Conservation (phyloP, 2,888 invertebrate species). For the Icerya purchasi region DNA sequence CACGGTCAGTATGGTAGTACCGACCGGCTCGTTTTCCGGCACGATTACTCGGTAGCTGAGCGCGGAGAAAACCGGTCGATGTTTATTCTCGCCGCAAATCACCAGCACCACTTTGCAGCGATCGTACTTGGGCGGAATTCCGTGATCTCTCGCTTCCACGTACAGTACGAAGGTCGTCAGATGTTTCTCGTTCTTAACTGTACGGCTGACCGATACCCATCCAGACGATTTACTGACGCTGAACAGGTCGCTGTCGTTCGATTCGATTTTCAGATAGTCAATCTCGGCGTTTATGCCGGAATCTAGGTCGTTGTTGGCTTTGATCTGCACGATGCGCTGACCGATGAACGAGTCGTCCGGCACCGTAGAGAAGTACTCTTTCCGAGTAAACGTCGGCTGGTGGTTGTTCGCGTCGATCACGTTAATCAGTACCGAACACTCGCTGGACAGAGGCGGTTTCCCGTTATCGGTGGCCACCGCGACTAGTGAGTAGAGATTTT, state of each 20-base stretch:
- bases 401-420: constrained; percentile 85
- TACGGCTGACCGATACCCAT: constrained; percentile 50
- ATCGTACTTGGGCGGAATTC: constrained; percentile 66
- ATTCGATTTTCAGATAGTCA: constrained; percentile 47
- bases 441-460: constrained; percentile 80
- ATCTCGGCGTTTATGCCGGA: constrained; percentile 77
- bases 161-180: constrained; percentile 35
- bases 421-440: constrained; percentile 63
- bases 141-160: constrained; percentile 62
- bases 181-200: constrained; percentile 27
- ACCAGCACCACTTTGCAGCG: constrained; percentile 49
- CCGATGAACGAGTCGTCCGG: constrained; percentile 52
- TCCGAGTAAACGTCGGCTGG: constrained; percentile 57
- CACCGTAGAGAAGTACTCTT: constrained; percentile 55
- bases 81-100: constrained; percentile 63
- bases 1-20: constrained; percentile 63
- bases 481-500: constrained; percentile 68
- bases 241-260: constrained; percentile 58
- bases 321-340: constrained; percentile 46
- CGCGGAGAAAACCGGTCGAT: constrained; percentile 61
- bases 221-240: constrained; percentile 52
- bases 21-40: constrained; percentile 72
- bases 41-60: constrained; percentile 72
- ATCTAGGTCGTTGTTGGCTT: constrained; percentile 55
- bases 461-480: constrained; percentile 87